These are phyloP conservation scores for Drosophila limbata DNA, from an alignment of 2,888 invertebrate genomes.

Conservation along the genomic window DNA sequence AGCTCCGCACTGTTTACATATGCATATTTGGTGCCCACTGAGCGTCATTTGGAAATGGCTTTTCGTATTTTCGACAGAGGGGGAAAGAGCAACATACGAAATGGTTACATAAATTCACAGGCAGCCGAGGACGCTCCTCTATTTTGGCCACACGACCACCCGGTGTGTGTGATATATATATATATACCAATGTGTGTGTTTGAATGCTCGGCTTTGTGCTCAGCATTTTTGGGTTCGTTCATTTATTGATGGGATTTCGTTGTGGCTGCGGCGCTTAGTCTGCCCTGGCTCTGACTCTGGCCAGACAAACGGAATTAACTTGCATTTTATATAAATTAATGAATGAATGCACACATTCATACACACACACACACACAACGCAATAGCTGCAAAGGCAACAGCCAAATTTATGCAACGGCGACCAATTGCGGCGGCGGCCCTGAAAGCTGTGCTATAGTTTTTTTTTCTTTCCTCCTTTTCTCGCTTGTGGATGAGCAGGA, in stretches of 20 bases:
- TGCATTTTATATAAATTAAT: slow-evolving; percentile 83
- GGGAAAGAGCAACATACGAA: slow-evolving; percentile 13
- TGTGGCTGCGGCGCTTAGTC: slow-evolving; percentile 69
- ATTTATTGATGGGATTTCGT: slow-evolving; percentile 77
- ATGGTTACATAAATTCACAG: slow-evolving; percentile 63
- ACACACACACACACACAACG: slow-evolving; percentile 13
- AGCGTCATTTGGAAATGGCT: slow-evolving; percentile 73
- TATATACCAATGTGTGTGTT: slow-evolving; percentile 4
- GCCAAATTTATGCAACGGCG: slow-evolving; percentile 68
- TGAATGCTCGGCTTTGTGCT: slow-evolving; percentile 28
- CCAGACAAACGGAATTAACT: slow-evolving; percentile 82
- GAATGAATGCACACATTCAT: slow-evolving; percentile 67
- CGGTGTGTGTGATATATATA: slow-evolving; percentile 17
- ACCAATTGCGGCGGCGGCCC: slow-evolving; percentile 53
- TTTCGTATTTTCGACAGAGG: slow-evolving; percentile 58
- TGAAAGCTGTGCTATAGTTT: slow-evolving; percentile 58
- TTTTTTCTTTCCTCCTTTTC: slow-evolving; percentile 24
- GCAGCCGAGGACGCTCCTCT: slow-evolving; percentile 14
- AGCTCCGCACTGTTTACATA: slow-evolving; percentile 65
- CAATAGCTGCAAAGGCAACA: slow-evolving; percentile 54
- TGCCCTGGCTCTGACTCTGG: slow-evolving; percentile 33
- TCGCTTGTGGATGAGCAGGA: slow-evolving; percentile 1
- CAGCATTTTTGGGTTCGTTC: slow-evolving; percentile 65
- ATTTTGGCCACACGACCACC: slow-evolving; percentile 5
- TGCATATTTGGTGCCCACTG: slow-evolving; percentile 68